Conservation (phyloP, 1,140 invertebrate genomes). For the Aradophagus sp. region DNA sequence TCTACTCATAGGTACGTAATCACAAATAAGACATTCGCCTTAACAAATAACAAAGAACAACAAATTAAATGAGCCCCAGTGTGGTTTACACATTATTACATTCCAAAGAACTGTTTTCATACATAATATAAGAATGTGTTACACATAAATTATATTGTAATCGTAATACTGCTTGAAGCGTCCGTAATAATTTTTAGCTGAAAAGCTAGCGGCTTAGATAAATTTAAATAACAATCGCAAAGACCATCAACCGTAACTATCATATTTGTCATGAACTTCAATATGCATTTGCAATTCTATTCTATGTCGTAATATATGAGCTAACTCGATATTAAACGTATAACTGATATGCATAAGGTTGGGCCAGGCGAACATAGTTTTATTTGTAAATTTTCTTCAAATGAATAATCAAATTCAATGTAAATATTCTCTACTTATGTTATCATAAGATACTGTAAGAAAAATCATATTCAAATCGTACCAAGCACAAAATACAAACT, state of each 20-base stretch:
- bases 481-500: no score
- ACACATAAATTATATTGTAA: slow-evolving; percentile 20
- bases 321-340: slow-evolving; percentile 29
- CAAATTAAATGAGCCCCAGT: no score
- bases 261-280: slow-evolving; percentile 36
- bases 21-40: no score
- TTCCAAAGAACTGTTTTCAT: slow-evolving; percentile 24
- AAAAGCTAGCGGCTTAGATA: slow-evolving; percentile 7
- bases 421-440: no score
- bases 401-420: background rate
- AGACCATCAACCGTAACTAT: slow-evolving; percentile 37
- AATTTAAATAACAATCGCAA: slow-evolving; percentile 29
- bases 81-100: no score
- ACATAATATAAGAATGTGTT: no score
- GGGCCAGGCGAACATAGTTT: slow-evolving; percentile 5
- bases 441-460: no score
- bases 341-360: slow-evolving; percentile 19
- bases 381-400: slow-evolving; percentile 2
- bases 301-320: slow-evolving; percentile 35
- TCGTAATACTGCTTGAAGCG: no score
- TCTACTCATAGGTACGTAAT: no score
- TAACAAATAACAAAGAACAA: no score
- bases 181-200: no score
- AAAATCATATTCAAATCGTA: background rate
- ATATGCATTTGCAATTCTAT: slow-evolving; percentile 43